Percentiles rank a stretch among this genome's conserved stretches.
Conservation (phyloP, 2,797 vertebrate genomes). For the Rhinatrema bivittatum region DNA sequence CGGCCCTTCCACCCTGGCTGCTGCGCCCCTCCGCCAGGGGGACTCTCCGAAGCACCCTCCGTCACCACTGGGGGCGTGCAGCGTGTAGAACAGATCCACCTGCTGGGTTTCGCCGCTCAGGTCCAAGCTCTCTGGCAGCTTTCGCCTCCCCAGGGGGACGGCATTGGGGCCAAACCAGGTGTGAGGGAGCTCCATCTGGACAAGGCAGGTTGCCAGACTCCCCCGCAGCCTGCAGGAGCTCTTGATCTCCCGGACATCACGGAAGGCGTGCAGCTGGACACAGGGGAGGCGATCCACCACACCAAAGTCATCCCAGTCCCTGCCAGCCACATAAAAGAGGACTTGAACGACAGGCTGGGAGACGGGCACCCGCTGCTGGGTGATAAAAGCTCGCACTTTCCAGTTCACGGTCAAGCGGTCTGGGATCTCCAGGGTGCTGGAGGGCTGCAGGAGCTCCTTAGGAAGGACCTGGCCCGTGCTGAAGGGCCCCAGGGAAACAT, state of each 20-base stretch:
- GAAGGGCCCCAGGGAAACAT: conserved; percentile 86
- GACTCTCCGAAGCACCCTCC: conserved; percentile 72
- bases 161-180: conserved; percentile 81
- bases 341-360: conserved; percentile 84
- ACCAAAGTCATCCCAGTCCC: conserved; percentile 93
- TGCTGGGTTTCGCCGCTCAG: conserved; percentile 69
- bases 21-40: conserved; percentile 22
- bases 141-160: conserved; percentile 65
- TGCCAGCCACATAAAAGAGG: conserved; percentile 90
- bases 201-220: conserved; percentile 84
- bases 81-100: conserved; percentile 88
- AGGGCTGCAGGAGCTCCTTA: conserved; percentile 86
- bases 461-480: conserved; percentile 79
- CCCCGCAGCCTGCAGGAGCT: conserved; percentile 85
- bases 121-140: conserved; percentile 61
- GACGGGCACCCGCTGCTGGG: conserved; percentile 79
- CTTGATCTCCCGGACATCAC: conserved; percentile 80
- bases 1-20: conserved; percentile 65
- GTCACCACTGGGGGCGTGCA: conserved; percentile 64
- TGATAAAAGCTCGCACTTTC: conserved; percentile 94
- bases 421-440: conserved; percentile 84
- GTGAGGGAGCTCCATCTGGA: conserved; percentile 79
- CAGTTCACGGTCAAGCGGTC: conserved; percentile 90
- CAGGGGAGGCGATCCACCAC: conserved; percentile 82
- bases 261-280: conserved; percentile 84